Percentiles rank a stretch among this genome's conserved stretches.
These are phyloP conservation scores for Empis stercorea DNA, from an alignment of 2,888 invertebrate species.

Conservation along the genomic window DNA sequence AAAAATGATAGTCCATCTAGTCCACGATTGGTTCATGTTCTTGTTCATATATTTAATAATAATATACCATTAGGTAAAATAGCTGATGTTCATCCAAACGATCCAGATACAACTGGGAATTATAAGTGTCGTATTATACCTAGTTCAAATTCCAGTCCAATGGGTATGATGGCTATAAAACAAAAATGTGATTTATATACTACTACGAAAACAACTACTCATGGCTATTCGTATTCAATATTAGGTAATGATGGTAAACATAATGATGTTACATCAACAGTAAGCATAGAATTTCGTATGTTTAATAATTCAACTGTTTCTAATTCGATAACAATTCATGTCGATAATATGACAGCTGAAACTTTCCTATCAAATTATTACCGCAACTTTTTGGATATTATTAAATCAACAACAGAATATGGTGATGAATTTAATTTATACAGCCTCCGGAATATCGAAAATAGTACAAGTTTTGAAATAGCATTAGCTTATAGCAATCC, in stretches of 20 bases:
- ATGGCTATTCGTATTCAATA: constrained; percentile 65
- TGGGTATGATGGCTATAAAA: constrained; percentile 55
- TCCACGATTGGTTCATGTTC: constrained; percentile 66
- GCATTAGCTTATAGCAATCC: constrained; percentile 51
- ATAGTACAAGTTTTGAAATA: constrained; percentile 46
- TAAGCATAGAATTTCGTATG: constrained; percentile 66
- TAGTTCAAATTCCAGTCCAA: constrained; percentile 39
- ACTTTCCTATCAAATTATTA: constrained; percentile 68
- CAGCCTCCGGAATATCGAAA: constrained; percentile 49
- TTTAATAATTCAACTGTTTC: constrained; percentile 73
- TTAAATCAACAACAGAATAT: constrained; percentile 52
- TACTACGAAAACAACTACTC: constrained; percentile 53
- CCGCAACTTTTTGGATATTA: constrained; percentile 53
- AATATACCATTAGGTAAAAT: constrained; percentile 68
- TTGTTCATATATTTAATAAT: constrained; percentile 65
- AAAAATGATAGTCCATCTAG: constrained; percentile 85
- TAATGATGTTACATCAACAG: constrained; percentile 72
- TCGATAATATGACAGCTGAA: constrained; percentile 59
- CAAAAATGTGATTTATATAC: constrained; percentile 69
- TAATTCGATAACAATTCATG: constrained; percentile 65
- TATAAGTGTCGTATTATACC: constrained; percentile 73
- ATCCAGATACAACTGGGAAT: constrained; percentile 79
- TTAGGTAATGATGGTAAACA: constrained; percentile 85
- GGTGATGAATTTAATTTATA: constrained; percentile 56
- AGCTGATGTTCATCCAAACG: constrained; percentile 84